phyloP scores from a whole-genome alignment of 2,113 vertebrate genomes.

The Donacobius atricapilla region DNA sequence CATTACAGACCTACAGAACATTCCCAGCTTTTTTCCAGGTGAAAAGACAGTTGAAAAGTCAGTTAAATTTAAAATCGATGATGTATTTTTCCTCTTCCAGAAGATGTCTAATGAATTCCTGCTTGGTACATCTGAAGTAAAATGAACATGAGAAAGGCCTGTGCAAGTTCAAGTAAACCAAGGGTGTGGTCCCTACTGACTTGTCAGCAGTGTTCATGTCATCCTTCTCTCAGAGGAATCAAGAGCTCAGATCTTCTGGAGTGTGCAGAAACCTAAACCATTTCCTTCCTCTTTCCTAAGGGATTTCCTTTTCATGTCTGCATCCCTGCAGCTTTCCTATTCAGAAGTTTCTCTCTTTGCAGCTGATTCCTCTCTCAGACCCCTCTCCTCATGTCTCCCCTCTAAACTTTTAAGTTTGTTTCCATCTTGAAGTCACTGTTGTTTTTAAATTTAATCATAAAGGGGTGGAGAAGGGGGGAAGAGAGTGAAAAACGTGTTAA shows the following conservation, averaged over 20 bases:
- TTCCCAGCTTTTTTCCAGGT: not conserved
- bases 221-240: not conserved
- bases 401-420: not conserved
- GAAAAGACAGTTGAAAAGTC: not conserved
- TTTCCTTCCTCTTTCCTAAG: not conserved
- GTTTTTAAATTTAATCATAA: constrained; percentile 37
- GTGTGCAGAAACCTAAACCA: not conserved
- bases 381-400: not conserved
- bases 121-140: not conserved
- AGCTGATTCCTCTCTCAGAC: not conserved
- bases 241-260: not conserved
- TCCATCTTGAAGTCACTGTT: not conserved
- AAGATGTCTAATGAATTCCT: not conserved
- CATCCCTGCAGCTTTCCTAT: not conserved
- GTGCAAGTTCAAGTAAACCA: not conserved
- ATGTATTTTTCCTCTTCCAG: not conserved
- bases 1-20: not conserved
- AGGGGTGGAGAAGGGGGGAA: not conserved
- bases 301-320: not conserved
- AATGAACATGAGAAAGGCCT: not conserved
- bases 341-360: not conserved
- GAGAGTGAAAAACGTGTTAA: not conserved
- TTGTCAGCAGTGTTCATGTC: fast-evolving
- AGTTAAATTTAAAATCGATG: not conserved
- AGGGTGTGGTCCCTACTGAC: fast-evolving